Base-by-base conservation (phyloP, 2,113 vertebrate genomes). In the Thinocorus orbignyianus region DNA sequence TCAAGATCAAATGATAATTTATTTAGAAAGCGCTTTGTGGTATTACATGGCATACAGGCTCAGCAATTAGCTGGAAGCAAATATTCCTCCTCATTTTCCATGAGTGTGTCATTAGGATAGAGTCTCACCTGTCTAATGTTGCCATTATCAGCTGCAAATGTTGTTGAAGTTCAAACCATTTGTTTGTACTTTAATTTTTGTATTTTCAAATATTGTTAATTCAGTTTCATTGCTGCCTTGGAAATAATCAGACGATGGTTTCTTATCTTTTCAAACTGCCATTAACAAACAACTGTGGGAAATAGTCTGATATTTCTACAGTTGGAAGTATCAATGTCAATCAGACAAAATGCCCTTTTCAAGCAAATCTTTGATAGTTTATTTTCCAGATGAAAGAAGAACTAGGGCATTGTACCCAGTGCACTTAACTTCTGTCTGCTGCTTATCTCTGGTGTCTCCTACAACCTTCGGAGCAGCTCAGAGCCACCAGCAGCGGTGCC, bases 51-150 rank as follows among this genome's bases (percentile, higher is more conserved):
- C 76, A 25, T 12, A 35, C 20, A 64, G 73, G 48, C 81, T 92
- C 48, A 71, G 92, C 91, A 93, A 78, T 91, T 51, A 92, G 42
- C 86, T 81, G 72, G 51, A 94, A 95, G 60, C 55, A 93, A 84
- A 86, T 84, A 86, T 55, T 94, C 88, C 86, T 78, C 42, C 87
- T 93, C 23, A 35, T 91, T 84, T 88, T 86, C 86, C 0, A 0
- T 69, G 35, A 68, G 69, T 54, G 31, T 71, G 65, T 71, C 69
- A 66, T 80, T 91, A 71, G 51, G 48, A 37, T 33, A 17, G 39
- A 19, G 48, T 71, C 86, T 95, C 77, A 71, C 73, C 57, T 55
- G 69, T n/a, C 68, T 30, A 84, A 42, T 30, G 35, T 58, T 58
- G 8, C 30, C 86, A 46, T 88, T 86, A 74, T 74, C 55, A 55